A percentile compares a stretch with the other conserved stretches of the same genome.
Evolutionary conservation across 1,140 invertebrate species (phyloP).

Genomic region (Drosophila mauritiana): DNA sequence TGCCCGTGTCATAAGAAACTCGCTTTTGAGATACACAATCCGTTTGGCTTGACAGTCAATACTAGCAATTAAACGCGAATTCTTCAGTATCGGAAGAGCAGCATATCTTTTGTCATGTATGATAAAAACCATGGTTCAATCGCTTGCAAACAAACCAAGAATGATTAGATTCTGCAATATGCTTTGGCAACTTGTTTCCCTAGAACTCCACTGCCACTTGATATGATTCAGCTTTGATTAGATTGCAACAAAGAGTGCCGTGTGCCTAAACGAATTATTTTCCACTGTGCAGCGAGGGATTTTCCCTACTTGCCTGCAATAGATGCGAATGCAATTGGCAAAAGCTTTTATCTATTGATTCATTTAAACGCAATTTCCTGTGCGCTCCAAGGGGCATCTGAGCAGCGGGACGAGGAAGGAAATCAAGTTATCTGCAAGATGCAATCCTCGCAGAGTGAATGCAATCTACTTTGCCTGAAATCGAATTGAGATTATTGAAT

Average conservation of each 20-base stretch:
- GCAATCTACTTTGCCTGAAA: slow-evolving; percentile 38
- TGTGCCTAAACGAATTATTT: not conserved
- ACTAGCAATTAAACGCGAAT: not conserved
- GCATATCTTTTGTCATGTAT: too few species aligned
- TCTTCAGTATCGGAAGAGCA: not conserved
- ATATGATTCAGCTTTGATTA: slow-evolving; percentile 20
- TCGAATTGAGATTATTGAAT: slow-evolving; percentile 45
- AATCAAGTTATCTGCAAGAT: slow-evolving; percentile 46
- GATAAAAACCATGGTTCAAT: too few species aligned
- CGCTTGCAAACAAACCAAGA: too few species aligned
- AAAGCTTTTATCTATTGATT: slow-evolving; percentile 79
- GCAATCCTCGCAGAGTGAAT: slow-evolving; percentile 42
- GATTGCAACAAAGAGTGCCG: slow-evolving; percentile 5
- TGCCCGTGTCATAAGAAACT: not conserved
- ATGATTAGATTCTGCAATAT: too few species aligned
- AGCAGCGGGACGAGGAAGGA: slow-evolving; percentile 5
- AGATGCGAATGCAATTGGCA: slow-evolving; percentile 69
- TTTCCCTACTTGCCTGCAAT: slow-evolving; percentile 25
- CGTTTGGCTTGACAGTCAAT: too few species aligned
- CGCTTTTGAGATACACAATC: not conserved
- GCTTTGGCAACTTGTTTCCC: too few species aligned
- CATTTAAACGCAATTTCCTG: slow-evolving; percentile 75
- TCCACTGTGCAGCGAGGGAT: slow-evolving; percentile 13
- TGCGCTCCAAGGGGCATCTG: slow-evolving; percentile 19
- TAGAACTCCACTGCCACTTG: not conserved